phyloP scores from a whole-genome alignment of 2,797 vertebrate species.

The Notamacropus eugenii region DNA sequence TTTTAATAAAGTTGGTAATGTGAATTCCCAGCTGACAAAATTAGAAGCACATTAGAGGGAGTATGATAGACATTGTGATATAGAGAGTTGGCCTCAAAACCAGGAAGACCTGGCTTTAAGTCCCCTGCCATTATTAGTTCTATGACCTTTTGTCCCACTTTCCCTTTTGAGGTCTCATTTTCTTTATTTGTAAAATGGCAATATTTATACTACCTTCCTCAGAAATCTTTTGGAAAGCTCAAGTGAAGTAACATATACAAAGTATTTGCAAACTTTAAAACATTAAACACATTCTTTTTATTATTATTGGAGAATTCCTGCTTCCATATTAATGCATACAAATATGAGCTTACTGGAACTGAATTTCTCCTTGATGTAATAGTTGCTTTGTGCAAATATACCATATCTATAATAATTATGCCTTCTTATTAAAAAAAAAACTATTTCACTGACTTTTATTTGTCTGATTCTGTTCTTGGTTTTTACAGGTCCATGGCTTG shows the following conservation, averaged over 20 bases:
- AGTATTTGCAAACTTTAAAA: background rate
- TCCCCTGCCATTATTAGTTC: background rate
- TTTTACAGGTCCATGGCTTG: constrained; percentile 43
- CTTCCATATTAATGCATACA: background rate
- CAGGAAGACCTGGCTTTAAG: background rate
- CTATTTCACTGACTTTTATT: background rate
- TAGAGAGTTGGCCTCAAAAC: background rate
- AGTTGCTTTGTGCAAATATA: background rate
- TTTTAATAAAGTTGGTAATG: background rate
- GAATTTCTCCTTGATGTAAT: background rate
- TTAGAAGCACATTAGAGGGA: background rate
- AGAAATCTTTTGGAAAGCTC: background rate
- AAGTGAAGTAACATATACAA: background rate
- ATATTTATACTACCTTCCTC: background rate
- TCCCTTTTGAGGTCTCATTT: background rate
- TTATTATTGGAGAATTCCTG: background rate
- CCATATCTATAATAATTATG: background rate
- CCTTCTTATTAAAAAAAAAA: background rate
- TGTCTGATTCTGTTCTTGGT: constrained; percentile 33
- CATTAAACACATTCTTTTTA: background rate
- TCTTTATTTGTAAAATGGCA: background rate
- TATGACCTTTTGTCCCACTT: background rate
- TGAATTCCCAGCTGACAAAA: background rate
- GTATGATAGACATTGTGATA: background rate
- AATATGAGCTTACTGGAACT: background rate